Evolutionary conservation across 2,113 vertebrate species (phyloP), one percentile per base, ranked within the genome.

Genomic region (Embiotoca jacksoni): DNA sequence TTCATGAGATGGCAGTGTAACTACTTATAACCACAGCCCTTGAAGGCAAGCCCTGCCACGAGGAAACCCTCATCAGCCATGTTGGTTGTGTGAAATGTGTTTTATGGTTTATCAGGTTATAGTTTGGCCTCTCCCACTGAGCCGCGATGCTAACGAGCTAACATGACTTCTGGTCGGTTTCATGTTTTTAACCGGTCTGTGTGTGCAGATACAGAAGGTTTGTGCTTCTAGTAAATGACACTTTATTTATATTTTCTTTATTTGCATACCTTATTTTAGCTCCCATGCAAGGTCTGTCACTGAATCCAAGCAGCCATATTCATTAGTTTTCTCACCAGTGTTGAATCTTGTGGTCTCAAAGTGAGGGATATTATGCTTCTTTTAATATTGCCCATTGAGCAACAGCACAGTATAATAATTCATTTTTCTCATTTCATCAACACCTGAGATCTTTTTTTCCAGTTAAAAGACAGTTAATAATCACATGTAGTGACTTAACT

Each of bases 11-110:
- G 68, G 74, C 54, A 30, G 32, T 70, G 59, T 82, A 78, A 85
- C 56, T 74, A 83, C 88, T 88, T 82, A 39, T 80, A 86, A 79
- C 68, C 41, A 23, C 55, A 64, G 61, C 14, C 65, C 60, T 58
- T 79, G 68, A 75, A 85, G 61, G 69, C 50, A 14, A 64, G 23
- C 35, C 39, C 63, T 41, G 16, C 32, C n/a, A 33, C 53, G 49
- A 82, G 39, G 59, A 83, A 72, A 70, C 47, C 56, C 52, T 87
- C 58, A 75, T 61, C 37, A 73, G 44, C 46, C 60, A 74, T 67
- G 33, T 68, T 80, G 47, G 52, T 33, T 65, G 80, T 72, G 46
- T 67, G 56, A 80, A 85, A 87, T 69, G 63, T 0, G 39, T 74
- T 79, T 73, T 44, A 49, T 59, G 60, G 61, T 58, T 78, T 31